A percentile compares a stretch with the other conserved stretches of the same genome.
phyloP scores from a whole-genome alignment of 2,113 vertebrate genomes.

The Oncorhynchus nerka region DNA sequence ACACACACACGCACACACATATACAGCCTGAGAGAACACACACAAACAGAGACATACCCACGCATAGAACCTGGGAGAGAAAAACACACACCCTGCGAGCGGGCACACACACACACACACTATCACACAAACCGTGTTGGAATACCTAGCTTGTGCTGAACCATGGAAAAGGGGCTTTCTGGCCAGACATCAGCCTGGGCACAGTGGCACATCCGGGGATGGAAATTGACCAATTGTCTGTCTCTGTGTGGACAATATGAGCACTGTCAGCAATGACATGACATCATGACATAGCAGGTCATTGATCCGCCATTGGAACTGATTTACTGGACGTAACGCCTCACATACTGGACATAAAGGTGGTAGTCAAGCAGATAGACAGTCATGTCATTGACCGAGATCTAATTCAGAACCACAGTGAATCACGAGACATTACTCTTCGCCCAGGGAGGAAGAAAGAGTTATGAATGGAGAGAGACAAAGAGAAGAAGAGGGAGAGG shows the following conservation, averaged over 20 bases:
- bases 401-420: conserved; percentile 65
- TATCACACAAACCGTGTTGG: no score
- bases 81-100: no score
- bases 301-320: neutral
- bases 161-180: no score
- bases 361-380: neutral
- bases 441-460: conserved; percentile 38
- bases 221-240: neutral
- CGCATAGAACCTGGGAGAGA: neutral
- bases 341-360: neutral
- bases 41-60: conserved; percentile 30
- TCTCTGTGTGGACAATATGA: neutral
- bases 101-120: no score
- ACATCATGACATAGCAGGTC: neutral
- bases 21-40: no score
- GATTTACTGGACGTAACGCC: neutral
- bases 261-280: neutral
- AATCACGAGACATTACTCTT: conserved; percentile 72
- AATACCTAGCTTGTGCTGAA: no score
- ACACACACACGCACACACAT: no score
- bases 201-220: neutral
- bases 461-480: conserved; percentile 57
- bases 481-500: conserved; percentile 41
- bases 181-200: neutral
- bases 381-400: conserved; percentile 56